A percentile compares a stretch with the other conserved stretches of the same genome.
These are phyloP conservation scores for Adelphocoris suturalis DNA, from an alignment of 2,888 invertebrate species.

Conservation along the genomic window DNA sequence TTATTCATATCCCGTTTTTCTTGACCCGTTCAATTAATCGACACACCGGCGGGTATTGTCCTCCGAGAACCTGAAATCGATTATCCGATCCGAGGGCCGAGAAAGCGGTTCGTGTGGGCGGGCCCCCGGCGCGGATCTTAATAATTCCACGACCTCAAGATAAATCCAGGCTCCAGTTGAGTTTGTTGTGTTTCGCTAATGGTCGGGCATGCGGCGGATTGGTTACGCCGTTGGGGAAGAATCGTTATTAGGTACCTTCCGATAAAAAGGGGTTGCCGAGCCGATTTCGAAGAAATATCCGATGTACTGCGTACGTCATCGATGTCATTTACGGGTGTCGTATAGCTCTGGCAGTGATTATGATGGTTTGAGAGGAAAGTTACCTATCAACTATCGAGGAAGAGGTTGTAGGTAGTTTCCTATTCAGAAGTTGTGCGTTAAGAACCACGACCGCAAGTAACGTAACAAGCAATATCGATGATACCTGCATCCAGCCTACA, in stretches of 20 bases:
- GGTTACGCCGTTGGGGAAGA: not conserved
- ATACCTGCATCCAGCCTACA: not conserved
- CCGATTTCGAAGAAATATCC: constrained; percentile 16
- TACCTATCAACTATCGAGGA: not conserved
- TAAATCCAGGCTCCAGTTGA: constrained; percentile 56
- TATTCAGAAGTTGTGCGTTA: not conserved
- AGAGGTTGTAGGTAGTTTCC: not conserved
- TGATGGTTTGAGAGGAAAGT: not conserved
- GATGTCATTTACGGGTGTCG: not conserved
- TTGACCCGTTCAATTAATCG: constrained; percentile 58
- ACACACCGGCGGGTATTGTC: constrained; percentile 52
- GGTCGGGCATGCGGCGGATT: constrained; percentile 14
- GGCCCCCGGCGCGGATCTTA: constrained; percentile 29
- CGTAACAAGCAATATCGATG: not conserved
- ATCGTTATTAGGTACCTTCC: not conserved
- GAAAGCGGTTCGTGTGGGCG: constrained; percentile 56
- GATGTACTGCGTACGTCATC: not conserved
- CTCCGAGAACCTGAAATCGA: constrained; percentile 54
- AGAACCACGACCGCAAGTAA: not conserved
- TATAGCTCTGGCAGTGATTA: not conserved
- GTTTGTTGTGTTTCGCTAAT: constrained; percentile 45
- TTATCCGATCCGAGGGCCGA: constrained; percentile 40
- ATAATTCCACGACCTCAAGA: constrained; percentile 59
- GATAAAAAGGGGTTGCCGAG: not conserved
- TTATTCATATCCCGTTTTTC: constrained; percentile 31